Evolutionary conservation across 64 coral and sea anemone genomes (phyloP), one percentile per base, ranked within the genome.

Genomic region (Hydrozoanthus tunicans): DNA sequence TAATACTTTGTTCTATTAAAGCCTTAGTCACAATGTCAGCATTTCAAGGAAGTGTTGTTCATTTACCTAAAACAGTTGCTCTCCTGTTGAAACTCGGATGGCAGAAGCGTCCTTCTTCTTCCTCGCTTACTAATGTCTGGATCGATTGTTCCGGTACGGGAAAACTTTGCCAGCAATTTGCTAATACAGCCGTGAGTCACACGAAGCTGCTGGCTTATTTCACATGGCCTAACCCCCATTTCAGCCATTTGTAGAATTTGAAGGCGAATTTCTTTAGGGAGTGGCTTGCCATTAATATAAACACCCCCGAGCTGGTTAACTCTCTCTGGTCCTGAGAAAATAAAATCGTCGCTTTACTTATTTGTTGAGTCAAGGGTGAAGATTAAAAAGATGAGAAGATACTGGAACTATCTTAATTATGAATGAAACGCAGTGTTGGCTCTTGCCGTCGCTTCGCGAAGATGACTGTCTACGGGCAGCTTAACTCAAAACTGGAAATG

Each of bases 181-280:
- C 72, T 75, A 3, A 75, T 75, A 10, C 72, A 75, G 9, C 72
- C 72, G 72, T 75, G 72, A 53, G 72, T 75, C 4, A 75, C 72
- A 53, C 72, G 72, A 43, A 76, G 72, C 27, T 76, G 72, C 10
- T 76, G 72, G 27, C 72, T 76, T 9, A 76, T 76, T 11, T 76
- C 72, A 51, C 72, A 76, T 51, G 72, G 72, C 53, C 72, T 26
- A 11, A 76, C 72, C 24, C 72, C 72, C 72, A 76, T 76, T 12
- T 76, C 26, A 76, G 27, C 32, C 72, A 76, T 53, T 76, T 76
- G 72, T 9, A 76, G 26, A 76, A 76, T 76, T 12, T 76, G 72
- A 76, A 76, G 72, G 8, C 72, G 72, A 76, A 76, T 76, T 53
- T 53, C 72, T 51, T 51, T 9, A 12, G 72, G 32, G 32, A 76